phyloP scores from a whole-genome alignment of 2,888 invertebrate genomes.

The Furcula furcula region DNA sequence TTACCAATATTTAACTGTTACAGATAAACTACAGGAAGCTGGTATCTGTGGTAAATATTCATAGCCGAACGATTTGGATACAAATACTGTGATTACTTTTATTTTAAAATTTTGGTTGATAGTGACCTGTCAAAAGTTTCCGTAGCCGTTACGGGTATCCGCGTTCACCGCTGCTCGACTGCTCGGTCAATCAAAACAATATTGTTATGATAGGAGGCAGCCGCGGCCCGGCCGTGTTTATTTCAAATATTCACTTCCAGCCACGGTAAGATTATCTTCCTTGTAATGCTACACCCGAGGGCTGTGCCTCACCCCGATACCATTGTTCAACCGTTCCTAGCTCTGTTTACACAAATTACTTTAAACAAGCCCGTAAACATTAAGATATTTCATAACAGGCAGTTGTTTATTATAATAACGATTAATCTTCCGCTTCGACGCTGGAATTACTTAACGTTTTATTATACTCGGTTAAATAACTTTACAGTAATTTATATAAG shows the following conservation, averaged over 20 bases:
- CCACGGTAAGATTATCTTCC: conserved; percentile 56
- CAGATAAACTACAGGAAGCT: too few species aligned
- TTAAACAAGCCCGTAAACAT: conserved; percentile 29
- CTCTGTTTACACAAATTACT: conserved; percentile 39
- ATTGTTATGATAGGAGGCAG: conserved; percentile 71
- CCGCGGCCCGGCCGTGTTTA: conserved; percentile 56
- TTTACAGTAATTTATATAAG: conserved; percentile 30
- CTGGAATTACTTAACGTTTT: conserved; percentile 1
- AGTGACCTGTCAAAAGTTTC: conserved; percentile 9
- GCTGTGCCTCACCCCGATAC: conserved; percentile 41
- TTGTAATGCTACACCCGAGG: conserved; percentile 52
- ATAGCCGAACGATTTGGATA: too few species aligned
- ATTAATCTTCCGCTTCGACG: conserved; percentile 20
- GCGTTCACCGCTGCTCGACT: conserved; percentile 25
- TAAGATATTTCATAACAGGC: conserved; percentile 23
- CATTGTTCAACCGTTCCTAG: conserved; percentile 43
- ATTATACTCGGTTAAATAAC: conserved; percentile 19
- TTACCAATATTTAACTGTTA: too few species aligned
- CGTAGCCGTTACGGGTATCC: conserved; percentile 21
- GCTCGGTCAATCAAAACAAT: conserved; percentile 67
- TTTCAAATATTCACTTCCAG: conserved; percentile 65
- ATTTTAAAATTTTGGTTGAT: conserved; percentile 17
- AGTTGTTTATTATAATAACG: conserved; percentile 21
- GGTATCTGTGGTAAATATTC: too few species aligned
- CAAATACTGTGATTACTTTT: conserved; percentile 7